phyloP scores from a whole-genome alignment of 2,113 vertebrate species.

The Calyptommatus sinebrachiatus region DNA sequence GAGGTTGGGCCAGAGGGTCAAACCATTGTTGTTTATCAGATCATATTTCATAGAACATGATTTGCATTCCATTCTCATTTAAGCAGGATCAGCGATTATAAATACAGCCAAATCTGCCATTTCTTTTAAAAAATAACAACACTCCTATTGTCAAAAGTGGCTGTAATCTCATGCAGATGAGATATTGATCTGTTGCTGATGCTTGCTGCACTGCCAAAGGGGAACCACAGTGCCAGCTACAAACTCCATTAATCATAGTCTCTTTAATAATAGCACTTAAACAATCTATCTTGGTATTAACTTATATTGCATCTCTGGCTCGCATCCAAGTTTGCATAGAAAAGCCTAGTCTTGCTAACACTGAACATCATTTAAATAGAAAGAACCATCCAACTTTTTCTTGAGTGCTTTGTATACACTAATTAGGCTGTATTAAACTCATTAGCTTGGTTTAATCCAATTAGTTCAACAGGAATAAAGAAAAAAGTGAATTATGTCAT shows the following conservation, averaged over 20 bases:
- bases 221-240: conserved; percentile 64
- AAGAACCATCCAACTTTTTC: conserved; percentile 32
- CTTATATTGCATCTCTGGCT: conserved; percentile 61
- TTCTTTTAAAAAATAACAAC: conserved; percentile 21
- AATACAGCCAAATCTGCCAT: conserved; percentile 32
- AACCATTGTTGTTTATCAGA: conserved; percentile 7
- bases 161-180: conserved; percentile 69
- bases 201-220: conserved; percentile 61
- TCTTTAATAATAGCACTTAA: conserved; percentile 68
- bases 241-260: conserved; percentile 67
- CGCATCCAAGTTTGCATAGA: conserved; percentile 47
- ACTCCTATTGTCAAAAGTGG: conserved; percentile 58
- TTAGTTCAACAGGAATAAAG: conserved; percentile 42
- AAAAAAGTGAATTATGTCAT: conserved; percentile 25
- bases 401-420: conserved; percentile 40
- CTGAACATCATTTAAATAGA: conserved; percentile 54
- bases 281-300: conserved; percentile 64
- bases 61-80: conserved; percentile 27
- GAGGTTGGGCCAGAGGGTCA: background rate
- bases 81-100: conserved; percentile 27
- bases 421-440: conserved; percentile 44
- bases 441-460: conserved; percentile 51
- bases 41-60: conserved; percentile 21
- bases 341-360: conserved; percentile 40
- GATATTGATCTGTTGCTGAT: conserved; percentile 69